These are phyloP conservation scores for Ichneumoninae sp. DNA, from an alignment of 2,888 invertebrate genomes.

Conservation along the genomic window DNA sequence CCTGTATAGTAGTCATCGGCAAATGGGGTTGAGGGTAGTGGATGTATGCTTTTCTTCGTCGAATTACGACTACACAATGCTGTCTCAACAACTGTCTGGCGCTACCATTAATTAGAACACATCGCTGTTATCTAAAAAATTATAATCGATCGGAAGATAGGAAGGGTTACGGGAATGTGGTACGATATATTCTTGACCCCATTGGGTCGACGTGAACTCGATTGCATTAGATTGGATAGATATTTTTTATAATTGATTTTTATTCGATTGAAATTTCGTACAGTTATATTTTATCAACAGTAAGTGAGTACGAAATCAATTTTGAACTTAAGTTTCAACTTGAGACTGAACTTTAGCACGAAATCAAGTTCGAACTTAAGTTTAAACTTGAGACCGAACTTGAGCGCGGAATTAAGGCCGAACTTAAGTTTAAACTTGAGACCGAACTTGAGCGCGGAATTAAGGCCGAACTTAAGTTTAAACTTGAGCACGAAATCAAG, in stretches of 20 bases:
- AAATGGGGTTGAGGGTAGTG: slow-evolving; percentile 2
- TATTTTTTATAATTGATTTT: background rate
- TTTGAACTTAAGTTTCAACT: background rate
- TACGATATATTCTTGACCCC: background rate
- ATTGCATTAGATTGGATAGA: background rate
- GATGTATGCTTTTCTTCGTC: slow-evolving; percentile 6
- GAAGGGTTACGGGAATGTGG: background rate
- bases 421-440: background rate
- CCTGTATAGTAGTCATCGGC: background rate
- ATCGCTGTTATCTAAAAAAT: background rate
- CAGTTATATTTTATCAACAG: background rate
- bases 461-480: background rate
- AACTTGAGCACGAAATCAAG: background rate
- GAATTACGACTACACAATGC: background rate
- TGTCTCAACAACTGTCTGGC: background rate
- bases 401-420: background rate
- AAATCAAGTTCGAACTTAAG: background rate
- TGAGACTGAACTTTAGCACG: too few relatives aligned
- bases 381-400: too few relatives aligned
- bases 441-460: background rate
- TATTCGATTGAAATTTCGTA: background rate
- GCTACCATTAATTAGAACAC: background rate
- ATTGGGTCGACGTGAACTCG: background rate
- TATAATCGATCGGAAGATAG: background rate
- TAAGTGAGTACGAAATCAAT: background rate